phyloP scores from a whole-genome alignment of 2,113 vertebrate species.

The Gadus chalcogrammus region DNA sequence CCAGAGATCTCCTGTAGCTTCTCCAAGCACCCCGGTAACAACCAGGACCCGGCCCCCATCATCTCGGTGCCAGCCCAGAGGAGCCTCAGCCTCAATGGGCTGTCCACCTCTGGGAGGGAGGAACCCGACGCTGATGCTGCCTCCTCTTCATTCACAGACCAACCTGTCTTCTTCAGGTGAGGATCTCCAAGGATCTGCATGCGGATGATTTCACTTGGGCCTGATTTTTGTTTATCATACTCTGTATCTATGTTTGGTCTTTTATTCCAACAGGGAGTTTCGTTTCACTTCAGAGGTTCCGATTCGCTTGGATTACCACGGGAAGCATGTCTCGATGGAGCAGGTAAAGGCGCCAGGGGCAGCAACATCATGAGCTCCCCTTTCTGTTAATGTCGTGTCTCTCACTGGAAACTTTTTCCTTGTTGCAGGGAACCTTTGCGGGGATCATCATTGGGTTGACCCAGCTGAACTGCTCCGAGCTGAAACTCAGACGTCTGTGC shows the following conservation, averaged over 20 bases:
- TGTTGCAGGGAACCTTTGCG: conserved; percentile 87
- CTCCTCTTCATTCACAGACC: conserved; percentile 75
- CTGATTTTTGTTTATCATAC: neutral
- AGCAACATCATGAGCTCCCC: no score
- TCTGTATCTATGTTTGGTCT: neutral
- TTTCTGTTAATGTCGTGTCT: neutral
- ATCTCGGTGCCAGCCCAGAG: conserved; percentile 86
- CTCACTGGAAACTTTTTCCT: neutral
- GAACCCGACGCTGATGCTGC: conserved; percentile 65
- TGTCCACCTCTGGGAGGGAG: conserved; percentile 54
- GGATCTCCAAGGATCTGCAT: conserved; percentile 1
- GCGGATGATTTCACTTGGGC: neutral
- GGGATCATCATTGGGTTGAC: conserved; percentile 95
- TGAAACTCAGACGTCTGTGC: conserved; percentile 91
- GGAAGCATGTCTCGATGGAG: conserved; percentile 90
- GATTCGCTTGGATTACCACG: conserved; percentile 95
- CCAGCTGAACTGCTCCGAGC: conserved; percentile 93
- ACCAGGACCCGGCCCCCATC: conserved; percentile 83
- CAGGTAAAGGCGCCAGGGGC: conserved; percentile 49
- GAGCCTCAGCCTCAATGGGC: conserved; percentile 69
- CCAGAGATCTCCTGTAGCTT: conserved; percentile 88
- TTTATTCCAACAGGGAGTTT: conserved; percentile 82
- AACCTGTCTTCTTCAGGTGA: conserved; percentile 95
- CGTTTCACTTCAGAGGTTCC: conserved; percentile 96
- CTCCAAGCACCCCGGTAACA: conserved; percentile 76